phyloP scores from a whole-genome alignment of 2,888 invertebrate species.

The Toxonevra muliebris region DNA sequence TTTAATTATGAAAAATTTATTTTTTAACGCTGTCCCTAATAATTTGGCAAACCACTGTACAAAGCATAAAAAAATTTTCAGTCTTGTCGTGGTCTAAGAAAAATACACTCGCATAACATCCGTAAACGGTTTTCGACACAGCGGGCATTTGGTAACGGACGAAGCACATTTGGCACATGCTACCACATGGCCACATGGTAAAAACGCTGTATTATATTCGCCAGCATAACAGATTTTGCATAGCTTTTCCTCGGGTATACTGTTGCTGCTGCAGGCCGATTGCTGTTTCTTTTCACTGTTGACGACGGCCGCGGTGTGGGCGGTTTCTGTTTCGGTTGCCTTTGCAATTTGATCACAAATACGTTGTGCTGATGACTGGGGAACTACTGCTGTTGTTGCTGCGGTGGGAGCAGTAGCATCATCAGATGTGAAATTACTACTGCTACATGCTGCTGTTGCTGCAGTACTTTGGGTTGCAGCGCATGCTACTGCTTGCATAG shows the following conservation, averaged over 20 bases:
- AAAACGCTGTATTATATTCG: slow-evolving; percentile 88
- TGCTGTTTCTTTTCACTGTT: not conserved
- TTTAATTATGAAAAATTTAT: too few species aligned
- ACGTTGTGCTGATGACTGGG: slow-evolving; percentile 33
- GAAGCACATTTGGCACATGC: slow-evolving; percentile 92
- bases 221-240: slow-evolving; percentile 94
- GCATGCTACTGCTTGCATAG: slow-evolving; percentile 6
- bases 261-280: slow-evolving; percentile 33
- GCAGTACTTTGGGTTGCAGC: slow-evolving; percentile 10
- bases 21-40: too few species aligned
- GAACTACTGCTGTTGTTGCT: not conserved
- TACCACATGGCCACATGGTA: slow-evolving; percentile 95
- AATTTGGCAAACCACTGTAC: too few species aligned
- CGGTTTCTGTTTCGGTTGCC: slow-evolving; percentile 14
- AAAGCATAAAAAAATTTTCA: too few species aligned
- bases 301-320: slow-evolving; percentile 34
- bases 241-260: slow-evolving; percentile 70
- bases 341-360: not conserved
- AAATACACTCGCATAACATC: slow-evolving; percentile 67
- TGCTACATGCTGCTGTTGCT: slow-evolving; percentile 5
- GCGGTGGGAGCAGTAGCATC: not conserved
- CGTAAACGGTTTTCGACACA: slow-evolving; percentile 81
- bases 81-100: slow-evolving; percentile 58
- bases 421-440: too few species aligned
- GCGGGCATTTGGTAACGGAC: slow-evolving; percentile 84